A percentile compares a stretch with the other conserved stretches of the same genome.
Evolutionary conservation across 2,113 vertebrate genomes (phyloP).

Genomic region (Alexandromys fortis): DNA sequence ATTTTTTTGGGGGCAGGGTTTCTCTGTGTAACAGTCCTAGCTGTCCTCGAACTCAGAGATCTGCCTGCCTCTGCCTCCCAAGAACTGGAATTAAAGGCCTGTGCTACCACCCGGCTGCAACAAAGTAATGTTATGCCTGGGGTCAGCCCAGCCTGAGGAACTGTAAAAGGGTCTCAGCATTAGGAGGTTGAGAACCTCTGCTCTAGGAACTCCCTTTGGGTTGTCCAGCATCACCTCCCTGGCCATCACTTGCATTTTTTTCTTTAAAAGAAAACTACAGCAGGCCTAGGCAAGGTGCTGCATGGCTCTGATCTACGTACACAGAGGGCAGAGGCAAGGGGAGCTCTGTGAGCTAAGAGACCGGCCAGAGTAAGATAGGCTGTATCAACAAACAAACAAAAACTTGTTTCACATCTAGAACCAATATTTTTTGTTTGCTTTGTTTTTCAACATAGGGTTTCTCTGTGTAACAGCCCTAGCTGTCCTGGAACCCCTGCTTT

Average conservation of each 20-base stretch:
- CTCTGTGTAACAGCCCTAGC: background rate
- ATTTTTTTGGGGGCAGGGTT: too few species aligned
- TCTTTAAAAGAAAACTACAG: background rate
- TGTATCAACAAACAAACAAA: background rate
- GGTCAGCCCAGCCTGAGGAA: background rate
- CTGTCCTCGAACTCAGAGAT: too few species aligned
- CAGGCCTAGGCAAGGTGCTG: too few species aligned
- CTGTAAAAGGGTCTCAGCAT: background rate
- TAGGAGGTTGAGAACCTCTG: background rate
- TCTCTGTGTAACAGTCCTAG: too few species aligned
- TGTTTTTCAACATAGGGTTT: background rate
- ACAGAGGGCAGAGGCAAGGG: background rate
- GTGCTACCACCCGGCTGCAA: too few species aligned
- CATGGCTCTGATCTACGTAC: background rate
- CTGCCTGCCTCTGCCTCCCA: too few species aligned
- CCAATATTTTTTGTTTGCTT: background rate
- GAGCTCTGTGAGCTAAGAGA: background rate
- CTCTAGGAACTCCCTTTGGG: background rate
- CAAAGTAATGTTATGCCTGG: background rate
- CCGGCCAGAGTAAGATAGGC: background rate
- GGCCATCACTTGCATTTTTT: background rate
- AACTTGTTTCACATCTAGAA: background rate
- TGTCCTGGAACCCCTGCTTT: background rate
- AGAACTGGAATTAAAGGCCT: too few species aligned
- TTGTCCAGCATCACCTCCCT: background rate